Evolutionary conservation across 2,113 vertebrate species (phyloP).

Genomic region (Psephotus haematonotus): DNA sequence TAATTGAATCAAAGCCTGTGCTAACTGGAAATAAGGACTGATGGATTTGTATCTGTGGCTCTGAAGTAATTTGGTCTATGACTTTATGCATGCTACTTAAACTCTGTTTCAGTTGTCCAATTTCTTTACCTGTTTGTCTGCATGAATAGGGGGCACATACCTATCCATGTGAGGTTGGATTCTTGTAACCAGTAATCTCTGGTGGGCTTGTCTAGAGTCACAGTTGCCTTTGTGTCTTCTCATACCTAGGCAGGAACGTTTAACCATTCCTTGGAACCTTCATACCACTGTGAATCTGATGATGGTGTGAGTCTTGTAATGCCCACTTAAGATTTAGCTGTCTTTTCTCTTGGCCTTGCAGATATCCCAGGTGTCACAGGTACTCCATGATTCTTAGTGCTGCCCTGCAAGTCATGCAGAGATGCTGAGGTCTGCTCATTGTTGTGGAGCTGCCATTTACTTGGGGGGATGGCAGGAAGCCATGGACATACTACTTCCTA

Average conservation of each 20-base stretch:
- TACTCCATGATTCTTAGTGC: not conserved
- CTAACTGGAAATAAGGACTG: not conserved
- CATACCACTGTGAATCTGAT: rapidly evolving
- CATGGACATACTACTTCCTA: not conserved
- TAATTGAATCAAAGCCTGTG: not conserved
- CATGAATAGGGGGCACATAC: not conserved
- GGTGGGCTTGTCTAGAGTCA: not conserved
- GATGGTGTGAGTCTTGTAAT: not conserved
- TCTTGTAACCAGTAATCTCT: not conserved
- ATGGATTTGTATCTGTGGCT: not conserved
- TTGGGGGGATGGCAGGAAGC: not conserved
- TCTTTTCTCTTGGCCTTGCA: not conserved
- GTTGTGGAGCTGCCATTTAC: not conserved
- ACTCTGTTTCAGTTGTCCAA: not conserved
- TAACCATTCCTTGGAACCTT: not conserved
- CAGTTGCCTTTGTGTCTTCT: not conserved
- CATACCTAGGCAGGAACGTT: not conserved
- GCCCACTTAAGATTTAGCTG: not conserved
- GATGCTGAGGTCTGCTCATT: not conserved
- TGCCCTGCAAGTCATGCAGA: not conserved
- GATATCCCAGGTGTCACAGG: not conserved
- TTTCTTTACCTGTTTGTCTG: not conserved
- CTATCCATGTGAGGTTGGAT: not conserved
- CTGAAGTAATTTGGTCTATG: not conserved
- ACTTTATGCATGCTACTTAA: not conserved